phyloP scores from a whole-genome alignment of 2,888 invertebrate genomes.

The Steromphala cineraria region DNA sequence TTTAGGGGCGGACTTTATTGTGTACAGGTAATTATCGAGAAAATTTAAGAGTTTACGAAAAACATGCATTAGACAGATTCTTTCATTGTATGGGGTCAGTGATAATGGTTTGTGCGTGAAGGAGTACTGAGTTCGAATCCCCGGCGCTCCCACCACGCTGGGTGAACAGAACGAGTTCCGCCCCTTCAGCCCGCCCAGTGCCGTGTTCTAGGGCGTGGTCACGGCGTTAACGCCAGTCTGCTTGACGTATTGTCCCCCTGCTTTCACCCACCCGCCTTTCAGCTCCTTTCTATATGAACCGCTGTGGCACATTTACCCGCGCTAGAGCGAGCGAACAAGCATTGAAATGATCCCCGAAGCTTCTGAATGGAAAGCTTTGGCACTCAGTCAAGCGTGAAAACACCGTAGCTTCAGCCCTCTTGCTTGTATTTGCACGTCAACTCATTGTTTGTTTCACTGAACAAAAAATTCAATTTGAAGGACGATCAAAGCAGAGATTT shows the following conservation, averaged over 20 bases:
- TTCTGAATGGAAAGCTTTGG: background rate
- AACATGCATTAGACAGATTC: background rate
- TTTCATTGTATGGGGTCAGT: background rate
- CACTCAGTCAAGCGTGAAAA: background rate
- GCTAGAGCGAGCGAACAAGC: background rate
- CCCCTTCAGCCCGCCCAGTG: background rate
- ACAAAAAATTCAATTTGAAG: background rate
- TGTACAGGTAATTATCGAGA: background rate
- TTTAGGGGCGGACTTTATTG: background rate
- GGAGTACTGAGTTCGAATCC: too few species aligned
- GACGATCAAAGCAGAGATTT: background rate
- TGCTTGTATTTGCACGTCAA: conserved; percentile 1
- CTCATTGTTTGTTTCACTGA: background rate
- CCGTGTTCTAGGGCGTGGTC: background rate
- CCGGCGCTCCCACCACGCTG: too few species aligned
- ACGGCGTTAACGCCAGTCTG: background rate
- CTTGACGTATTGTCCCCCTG: background rate
- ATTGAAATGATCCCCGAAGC: background rate
- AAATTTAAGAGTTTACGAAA: background rate
- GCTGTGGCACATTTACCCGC: background rate
- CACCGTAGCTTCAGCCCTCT: background rate
- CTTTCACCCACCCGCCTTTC: background rate
- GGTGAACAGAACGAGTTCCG: too few species aligned
- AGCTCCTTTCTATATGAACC: background rate
- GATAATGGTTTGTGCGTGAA: background rate